These are phyloP conservation scores for Pristionchus japonicus DNA, from an alignment of 2,888 invertebrate genomes.

Conservation along the genomic window DNA sequence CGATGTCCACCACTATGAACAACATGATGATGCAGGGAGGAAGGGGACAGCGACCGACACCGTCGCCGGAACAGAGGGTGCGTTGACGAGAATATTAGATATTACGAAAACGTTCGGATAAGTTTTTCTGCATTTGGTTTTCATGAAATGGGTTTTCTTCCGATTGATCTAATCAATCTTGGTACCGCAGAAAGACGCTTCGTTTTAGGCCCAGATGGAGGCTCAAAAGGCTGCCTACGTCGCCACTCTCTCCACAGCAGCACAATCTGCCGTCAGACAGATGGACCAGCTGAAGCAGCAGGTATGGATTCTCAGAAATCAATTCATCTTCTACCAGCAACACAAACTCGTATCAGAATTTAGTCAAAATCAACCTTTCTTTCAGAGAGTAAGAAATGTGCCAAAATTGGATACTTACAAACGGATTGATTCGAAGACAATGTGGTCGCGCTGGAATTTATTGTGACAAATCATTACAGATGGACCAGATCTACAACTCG, in stretches of 20 bases:
- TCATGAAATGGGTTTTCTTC: no score
- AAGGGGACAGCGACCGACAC: background rate
- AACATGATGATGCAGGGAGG: background rate
- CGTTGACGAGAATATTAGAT: background rate
- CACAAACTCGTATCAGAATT: no score
- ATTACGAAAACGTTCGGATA: no score
- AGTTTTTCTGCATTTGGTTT: no score
- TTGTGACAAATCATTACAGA: background rate
- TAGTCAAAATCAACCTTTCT: no score
- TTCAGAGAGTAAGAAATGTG: background rate
- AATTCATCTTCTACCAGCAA: no score
- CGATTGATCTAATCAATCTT: background rate
- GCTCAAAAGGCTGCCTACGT: background rate
- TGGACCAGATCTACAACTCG: conserved; percentile 17
- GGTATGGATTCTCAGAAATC: background rate
- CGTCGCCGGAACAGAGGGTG: background rate
- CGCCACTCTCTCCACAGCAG: background rate
- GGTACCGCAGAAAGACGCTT: background rate
- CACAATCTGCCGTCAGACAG: background rate
- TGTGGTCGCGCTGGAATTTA: background rate
- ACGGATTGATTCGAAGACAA: background rate
- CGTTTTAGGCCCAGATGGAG: conserved; percentile 22
- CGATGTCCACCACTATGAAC: background rate
- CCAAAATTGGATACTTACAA: no score
- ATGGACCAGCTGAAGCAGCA: conserved; percentile 25